These are phyloP conservation scores for Helarctos malayanus DNA, from an alignment of 2,797 vertebrate species.

Conservation along the genomic window DNA sequence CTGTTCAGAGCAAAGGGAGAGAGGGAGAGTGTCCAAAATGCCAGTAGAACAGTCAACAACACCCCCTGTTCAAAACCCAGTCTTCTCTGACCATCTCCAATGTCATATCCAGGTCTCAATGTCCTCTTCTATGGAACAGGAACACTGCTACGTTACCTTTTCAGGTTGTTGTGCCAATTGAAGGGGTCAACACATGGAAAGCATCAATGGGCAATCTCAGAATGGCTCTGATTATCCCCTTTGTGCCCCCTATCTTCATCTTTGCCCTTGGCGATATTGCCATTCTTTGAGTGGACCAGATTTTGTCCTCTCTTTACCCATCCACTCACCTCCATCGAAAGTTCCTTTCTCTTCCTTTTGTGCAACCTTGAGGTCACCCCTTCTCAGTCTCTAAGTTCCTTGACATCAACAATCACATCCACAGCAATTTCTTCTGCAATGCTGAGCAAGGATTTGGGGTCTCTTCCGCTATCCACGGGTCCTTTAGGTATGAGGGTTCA, in stretches of 20 bases:
- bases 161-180: not conserved
- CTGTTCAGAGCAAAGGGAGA: not conserved
- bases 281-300: not conserved
- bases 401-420: not conserved
- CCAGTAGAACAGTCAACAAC: too few species aligned
- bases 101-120: not conserved
- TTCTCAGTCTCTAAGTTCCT: not conserved
- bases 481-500: not conserved
- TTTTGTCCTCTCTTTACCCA: not conserved
- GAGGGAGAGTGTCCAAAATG: not conserved
- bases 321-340: not conserved
- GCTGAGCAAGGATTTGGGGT: not conserved
- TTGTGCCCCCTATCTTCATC: not conserved
- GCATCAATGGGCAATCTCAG: not conserved
- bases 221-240: too few species aligned
- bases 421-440: not conserved
- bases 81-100: not conserved
- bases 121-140: not conserved
- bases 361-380: not conserved
- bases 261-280: not conserved
- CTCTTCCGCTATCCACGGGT: not conserved
- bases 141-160: not conserved
- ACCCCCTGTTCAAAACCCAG: not conserved
- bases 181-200: not conserved
- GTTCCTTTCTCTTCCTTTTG: not conserved